Conservation (phyloP, 2,888 invertebrate genomes). For the Druceiella hillmani region DNA sequence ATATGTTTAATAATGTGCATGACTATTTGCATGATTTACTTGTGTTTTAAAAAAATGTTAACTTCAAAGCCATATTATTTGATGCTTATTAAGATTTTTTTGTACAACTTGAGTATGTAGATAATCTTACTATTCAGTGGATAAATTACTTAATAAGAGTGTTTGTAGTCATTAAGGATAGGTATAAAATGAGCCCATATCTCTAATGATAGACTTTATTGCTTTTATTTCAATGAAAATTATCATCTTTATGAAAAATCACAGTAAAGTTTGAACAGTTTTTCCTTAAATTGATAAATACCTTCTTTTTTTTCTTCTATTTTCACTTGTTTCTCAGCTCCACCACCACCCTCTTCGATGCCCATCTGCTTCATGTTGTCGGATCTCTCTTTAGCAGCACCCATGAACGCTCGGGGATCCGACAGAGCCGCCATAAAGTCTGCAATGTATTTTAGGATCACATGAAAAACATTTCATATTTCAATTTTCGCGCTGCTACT, state of each 20-base stretch:
- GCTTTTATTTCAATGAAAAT: neutral
- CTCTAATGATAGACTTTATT: neutral
- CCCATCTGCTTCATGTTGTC: conserved; percentile 95
- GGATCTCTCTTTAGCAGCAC: conserved; percentile 78
- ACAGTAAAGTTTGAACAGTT: too few relatives aligned
- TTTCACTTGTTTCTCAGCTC: conserved; percentile 57
- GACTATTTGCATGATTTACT: too few relatives aligned
- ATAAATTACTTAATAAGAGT: too few relatives aligned
- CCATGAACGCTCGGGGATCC: conserved; percentile 88
- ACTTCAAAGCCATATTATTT: too few relatives aligned
- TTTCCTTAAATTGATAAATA: conserved; percentile 27
- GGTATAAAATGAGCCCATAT: conserved; percentile 2
- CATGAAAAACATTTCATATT: too few relatives aligned
- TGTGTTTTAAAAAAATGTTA: too few relatives aligned
- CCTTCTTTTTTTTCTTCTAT: conserved; percentile 70
- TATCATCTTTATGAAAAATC: neutral
- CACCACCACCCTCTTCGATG: conserved; percentile 71
- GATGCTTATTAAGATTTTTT: too few relatives aligned
- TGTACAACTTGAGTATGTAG: too few relatives aligned
- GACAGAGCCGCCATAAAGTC: conserved; percentile 98
- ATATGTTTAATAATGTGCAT: too few relatives aligned
- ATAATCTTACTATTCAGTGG: too few relatives aligned
- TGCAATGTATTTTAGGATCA: conserved; percentile 34
- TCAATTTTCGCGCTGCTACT: too few relatives aligned
- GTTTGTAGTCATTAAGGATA: too few relatives aligned